Percentiles rank a stretch among this genome's conserved stretches.
These are phyloP conservation scores for Melikaiella ostensackeni DNA, from an alignment of 2,888 invertebrate species.

Conservation along the genomic window DNA sequence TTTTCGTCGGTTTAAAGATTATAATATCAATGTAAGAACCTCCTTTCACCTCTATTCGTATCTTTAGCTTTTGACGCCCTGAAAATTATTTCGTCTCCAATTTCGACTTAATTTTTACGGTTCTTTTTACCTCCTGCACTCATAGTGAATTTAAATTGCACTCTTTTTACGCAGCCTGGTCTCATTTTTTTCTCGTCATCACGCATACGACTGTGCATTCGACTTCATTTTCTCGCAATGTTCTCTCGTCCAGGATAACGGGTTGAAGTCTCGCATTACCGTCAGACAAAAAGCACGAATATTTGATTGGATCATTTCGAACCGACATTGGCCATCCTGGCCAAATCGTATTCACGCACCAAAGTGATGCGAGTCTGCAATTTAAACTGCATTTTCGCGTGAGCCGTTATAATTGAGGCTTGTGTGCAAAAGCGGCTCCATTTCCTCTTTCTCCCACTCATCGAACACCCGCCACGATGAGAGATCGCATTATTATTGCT, in stretches of 20 bases:
- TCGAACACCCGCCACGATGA: constrained; percentile 9
- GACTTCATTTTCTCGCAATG: constrained; percentile 27
- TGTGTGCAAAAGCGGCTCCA: constrained; percentile 21
- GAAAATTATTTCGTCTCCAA: constrained; percentile 1
- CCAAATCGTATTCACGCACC: constrained; percentile 46
- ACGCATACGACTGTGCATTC: constrained; percentile 11
- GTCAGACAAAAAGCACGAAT: constrained; percentile 29
- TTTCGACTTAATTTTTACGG: constrained; percentile 2
- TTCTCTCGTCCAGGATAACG: constrained; percentile 32
- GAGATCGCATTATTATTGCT: constrained; percentile 19
- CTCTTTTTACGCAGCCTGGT: not conserved
- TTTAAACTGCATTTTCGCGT: constrained; percentile 73
- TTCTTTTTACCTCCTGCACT: not conserved
- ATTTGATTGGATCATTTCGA: constrained; percentile 64
- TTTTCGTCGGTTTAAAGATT: too few species aligned
- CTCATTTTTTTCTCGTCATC: constrained; percentile 18
- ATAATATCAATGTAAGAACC: not conserved
- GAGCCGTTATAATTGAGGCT: constrained; percentile 70
- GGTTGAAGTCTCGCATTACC: constrained; percentile 22
- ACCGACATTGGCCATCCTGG: constrained; percentile 29
- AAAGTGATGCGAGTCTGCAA: constrained; percentile 66
- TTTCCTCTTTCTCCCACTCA: constrained; percentile 28
- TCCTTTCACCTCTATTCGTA: not conserved
- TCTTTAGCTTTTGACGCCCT: not conserved
- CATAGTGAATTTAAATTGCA: constrained; percentile 5